These are phyloP conservation scores for Hoplostethus mediterraneus DNA, from an alignment of 2,797 vertebrate species.

Conservation along the genomic window DNA sequence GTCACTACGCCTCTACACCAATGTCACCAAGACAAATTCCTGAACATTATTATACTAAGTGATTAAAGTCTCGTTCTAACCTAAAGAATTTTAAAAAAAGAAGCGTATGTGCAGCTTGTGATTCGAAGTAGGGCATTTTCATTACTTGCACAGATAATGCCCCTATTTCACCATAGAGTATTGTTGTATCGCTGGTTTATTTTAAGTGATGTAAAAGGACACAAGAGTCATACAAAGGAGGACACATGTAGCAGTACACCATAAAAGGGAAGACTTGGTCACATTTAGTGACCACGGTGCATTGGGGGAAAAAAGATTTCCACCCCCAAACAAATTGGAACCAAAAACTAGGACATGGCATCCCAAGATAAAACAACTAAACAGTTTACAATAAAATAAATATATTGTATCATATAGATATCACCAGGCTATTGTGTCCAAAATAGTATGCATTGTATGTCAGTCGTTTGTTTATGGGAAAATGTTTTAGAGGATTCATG, in stretches of 20 bases:
- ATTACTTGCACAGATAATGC: conserved; percentile 2
- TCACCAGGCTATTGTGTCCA: background rate
- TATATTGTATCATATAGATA: no score
- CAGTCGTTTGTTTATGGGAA: background rate
- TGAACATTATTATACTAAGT: background rate
- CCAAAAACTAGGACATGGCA: no score
- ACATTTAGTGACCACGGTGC: background rate
- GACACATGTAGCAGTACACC: background rate
- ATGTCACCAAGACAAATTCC: background rate
- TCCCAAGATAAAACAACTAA: no score
- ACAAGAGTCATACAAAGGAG: no score
- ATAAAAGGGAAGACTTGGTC: no score
- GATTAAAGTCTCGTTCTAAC: no score
- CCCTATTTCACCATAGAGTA: background rate
- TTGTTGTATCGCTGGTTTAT: no score
- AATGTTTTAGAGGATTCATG: background rate
- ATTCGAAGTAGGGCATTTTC: conserved; percentile 5
- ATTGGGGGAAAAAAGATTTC: background rate
- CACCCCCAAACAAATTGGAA: background rate
- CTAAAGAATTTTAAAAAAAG: no score
- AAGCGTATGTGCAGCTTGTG: background rate
- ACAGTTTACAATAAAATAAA: no score
- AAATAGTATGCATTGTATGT: background rate
- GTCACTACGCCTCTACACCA: background rate
- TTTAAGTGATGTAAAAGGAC: no score